Conservation (phyloP, 1,140 invertebrate genomes). For the Condylostylus longicornis region DNA sequence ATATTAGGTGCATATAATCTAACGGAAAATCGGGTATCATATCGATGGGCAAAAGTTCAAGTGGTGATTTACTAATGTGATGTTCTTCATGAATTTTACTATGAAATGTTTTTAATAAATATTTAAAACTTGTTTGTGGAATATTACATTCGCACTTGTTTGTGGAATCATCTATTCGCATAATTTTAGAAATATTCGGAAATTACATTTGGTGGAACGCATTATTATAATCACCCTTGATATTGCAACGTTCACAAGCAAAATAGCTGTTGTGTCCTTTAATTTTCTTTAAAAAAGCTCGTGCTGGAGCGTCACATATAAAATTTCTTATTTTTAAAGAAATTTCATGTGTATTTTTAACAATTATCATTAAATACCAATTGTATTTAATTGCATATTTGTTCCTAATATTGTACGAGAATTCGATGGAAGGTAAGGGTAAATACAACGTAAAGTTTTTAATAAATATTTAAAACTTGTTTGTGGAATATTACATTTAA, state of each 20-base stretch:
- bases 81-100: slow-evolving; percentile 7
- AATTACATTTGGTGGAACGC: slow-evolving; percentile 5
- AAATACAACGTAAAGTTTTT: too few species aligned
- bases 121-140: too few species aligned
- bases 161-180: slow-evolving; percentile 10
- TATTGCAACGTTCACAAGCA: slow-evolving; percentile 11
- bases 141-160: too few species aligned
- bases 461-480: too few species aligned
- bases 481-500: too few species aligned
- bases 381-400: too few species aligned
- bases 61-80: slow-evolving; percentile 10
- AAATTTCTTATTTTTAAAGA: slow-evolving; percentile 8
- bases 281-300: slow-evolving; percentile 7
- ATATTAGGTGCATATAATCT: slow-evolving; percentile 24
- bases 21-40: slow-evolving; percentile 18
- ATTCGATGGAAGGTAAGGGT: too few species aligned
- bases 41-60: slow-evolving; percentile 12
- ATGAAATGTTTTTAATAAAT: too few species aligned
- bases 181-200: slow-evolving; percentile 5
- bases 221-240: slow-evolving; percentile 9
- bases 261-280: slow-evolving; percentile 9
- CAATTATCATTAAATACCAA: too few species aligned
- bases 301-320: slow-evolving; percentile 11
- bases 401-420: too few species aligned
- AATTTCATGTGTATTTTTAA: too few species aligned